A percentile compares a stretch with the other conserved stretches of the same genome.
Evolutionary conservation across 1,140 invertebrate species (phyloP).

Genomic region (Hestina assimilis): DNA sequence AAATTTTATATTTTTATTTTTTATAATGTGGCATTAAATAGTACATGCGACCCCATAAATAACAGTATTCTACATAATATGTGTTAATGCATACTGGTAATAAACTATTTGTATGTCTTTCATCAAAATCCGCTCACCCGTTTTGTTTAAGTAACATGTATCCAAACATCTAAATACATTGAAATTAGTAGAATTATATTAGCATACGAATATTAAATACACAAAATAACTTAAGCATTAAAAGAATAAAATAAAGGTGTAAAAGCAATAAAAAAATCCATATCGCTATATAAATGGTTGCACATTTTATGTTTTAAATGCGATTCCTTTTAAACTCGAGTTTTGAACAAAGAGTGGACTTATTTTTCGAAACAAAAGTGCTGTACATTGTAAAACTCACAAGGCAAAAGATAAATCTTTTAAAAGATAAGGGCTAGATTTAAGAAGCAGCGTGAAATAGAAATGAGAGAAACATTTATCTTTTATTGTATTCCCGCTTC

Average conservation of each 20-base stretch:
- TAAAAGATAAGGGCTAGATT: conserved; percentile 22
- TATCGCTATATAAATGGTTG: conserved; percentile 5
- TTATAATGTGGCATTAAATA: too few relatives aligned
- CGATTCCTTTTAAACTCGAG: conserved; percentile 9
- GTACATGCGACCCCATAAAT: too few relatives aligned
- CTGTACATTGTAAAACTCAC: conserved; percentile 21
- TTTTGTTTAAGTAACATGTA: too few relatives aligned
- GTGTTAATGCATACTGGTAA: too few relatives aligned
- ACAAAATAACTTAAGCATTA: neutral
- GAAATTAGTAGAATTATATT: too few relatives aligned
- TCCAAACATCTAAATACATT: too few relatives aligned
- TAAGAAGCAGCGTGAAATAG: conserved; percentile 18
- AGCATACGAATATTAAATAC: too few relatives aligned
- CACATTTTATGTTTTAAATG: conserved; percentile 14
- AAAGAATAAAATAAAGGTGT: neutral
- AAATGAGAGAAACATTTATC: conserved; percentile 19
- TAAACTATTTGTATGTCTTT: too few relatives aligned
- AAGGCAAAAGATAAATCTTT: conserved; percentile 23
- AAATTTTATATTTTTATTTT: too few relatives aligned
- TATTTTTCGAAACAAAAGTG: conserved; percentile 23
- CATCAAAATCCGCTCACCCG: too few relatives aligned
- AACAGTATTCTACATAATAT: too few relatives aligned
- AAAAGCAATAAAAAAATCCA: conserved; percentile 3
- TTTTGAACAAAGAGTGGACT: conserved; percentile 10
- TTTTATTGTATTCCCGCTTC: conserved; percentile 19